These are phyloP conservation scores for Lysandra bellargus DNA, from an alignment of 2,888 invertebrate species.

Conservation along the genomic window DNA sequence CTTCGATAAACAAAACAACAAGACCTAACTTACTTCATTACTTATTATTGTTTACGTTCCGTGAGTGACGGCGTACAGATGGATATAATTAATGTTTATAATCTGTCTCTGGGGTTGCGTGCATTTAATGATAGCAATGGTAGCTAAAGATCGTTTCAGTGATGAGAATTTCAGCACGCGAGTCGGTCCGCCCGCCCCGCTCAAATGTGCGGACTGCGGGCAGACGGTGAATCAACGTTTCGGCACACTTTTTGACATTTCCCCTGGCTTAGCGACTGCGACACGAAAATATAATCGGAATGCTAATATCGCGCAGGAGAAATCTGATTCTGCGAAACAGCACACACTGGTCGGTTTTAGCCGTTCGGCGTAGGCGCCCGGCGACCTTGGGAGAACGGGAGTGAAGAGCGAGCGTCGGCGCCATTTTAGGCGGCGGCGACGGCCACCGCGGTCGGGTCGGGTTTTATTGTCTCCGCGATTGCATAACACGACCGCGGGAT, in stretches of 20 bases:
- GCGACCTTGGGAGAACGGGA: slow-evolving; percentile 71
- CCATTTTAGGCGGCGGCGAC: slow-evolving; percentile 77
- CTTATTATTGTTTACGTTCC: slow-evolving; percentile 10
- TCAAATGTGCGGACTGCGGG: neutral
- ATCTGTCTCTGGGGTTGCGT: neutral
- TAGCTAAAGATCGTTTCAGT: neutral
- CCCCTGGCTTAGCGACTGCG: slow-evolving; percentile 51
- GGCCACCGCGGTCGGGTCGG: slow-evolving; percentile 69
- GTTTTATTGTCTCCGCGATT: slow-evolving; percentile 77
- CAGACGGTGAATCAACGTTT: slow-evolving; percentile 13
- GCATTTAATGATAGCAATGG: neutral
- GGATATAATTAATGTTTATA: slow-evolving; percentile 15
- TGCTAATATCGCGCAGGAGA: slow-evolving; percentile 68
- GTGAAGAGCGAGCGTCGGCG: slow-evolving; percentile 72
- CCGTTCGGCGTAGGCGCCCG: slow-evolving; percentile 75
- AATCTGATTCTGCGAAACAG: slow-evolving; percentile 71
- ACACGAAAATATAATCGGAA: slow-evolving; percentile 71
- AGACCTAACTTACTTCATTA: neutral
- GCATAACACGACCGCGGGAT: slow-evolving; percentile 57
- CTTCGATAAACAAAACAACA: neutral
- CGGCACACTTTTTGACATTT: slow-evolving; percentile 18
- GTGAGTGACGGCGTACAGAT: slow-evolving; percentile 9
- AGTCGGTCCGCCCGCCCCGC: neutral
- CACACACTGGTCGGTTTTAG: slow-evolving; percentile 69
- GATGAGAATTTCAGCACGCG: neutral